These are phyloP conservation scores for Turritopsis rubra DNA, from an alignment of 30 jellyfish, hydroid and myxozoan genomes.

Conservation along the genomic window DNA sequence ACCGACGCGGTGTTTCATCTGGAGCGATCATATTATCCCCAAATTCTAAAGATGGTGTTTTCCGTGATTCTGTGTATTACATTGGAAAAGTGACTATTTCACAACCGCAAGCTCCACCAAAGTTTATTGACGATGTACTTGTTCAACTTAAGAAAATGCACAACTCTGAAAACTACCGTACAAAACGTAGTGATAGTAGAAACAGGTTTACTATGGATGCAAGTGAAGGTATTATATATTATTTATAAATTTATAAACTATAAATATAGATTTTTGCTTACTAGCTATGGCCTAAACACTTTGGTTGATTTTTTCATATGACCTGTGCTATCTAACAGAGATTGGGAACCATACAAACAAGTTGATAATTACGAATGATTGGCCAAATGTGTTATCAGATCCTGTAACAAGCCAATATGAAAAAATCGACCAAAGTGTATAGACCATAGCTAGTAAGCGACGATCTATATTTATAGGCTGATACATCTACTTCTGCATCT, in stretches of 20 bases:
- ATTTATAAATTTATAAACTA: background rate
- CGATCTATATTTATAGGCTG: no score
- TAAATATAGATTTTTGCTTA: background rate
- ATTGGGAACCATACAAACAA: no score
- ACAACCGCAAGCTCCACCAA: conserved; percentile 90
- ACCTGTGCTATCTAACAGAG: no score
- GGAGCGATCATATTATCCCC: conserved; percentile 60
- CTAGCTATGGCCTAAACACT: no score
- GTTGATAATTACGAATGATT: no score
- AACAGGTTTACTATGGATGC: conserved; percentile 10
- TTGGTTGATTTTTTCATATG: no score
- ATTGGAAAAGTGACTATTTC: conserved; percentile 88
- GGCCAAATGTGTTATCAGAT: no score
- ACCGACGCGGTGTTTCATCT: conserved; percentile 71
- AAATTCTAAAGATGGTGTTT: conserved; percentile 48
- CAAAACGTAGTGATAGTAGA: background rate
- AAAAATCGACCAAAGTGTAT: no score
- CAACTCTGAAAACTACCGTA: background rate
- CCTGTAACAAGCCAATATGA: no score
- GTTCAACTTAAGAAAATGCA: conserved; percentile 42
- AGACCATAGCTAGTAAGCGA: no score
- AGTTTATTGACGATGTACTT: conserved; percentile 71
- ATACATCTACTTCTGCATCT: no score
- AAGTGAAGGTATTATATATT: background rate
- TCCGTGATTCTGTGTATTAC: conserved; percentile 75